phyloP scores from a whole-genome alignment of 2,113 vertebrate genomes.

The Hoplias malabaricus region DNA sequence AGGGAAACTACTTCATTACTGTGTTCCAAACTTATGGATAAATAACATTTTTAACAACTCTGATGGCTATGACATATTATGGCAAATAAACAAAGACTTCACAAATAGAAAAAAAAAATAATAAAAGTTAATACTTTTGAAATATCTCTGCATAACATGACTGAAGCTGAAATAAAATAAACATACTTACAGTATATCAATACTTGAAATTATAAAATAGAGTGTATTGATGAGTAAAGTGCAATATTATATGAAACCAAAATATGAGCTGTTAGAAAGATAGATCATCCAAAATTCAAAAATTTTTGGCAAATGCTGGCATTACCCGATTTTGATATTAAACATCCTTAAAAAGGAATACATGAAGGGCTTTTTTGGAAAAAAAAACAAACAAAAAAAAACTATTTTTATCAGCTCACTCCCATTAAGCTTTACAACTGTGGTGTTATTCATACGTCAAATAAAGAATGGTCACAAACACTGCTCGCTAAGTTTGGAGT shows the following conservation, averaged over 20 bases:
- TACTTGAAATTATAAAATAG: constrained; percentile 30
- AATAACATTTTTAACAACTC: background rate
- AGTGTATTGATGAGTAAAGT: constrained; percentile 44
- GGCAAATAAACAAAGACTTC: background rate
- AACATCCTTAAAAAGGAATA: background rate
- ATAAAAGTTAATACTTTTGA: constrained; percentile 21
- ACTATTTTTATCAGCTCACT: background rate
- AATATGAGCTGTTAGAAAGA: background rate
- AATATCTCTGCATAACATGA: background rate
- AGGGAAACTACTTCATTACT: background rate
- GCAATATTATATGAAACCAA: constrained; percentile 37
- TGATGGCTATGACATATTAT: background rate
- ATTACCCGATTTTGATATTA: constrained; percentile 20
- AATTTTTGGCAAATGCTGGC: constrained; percentile 19
- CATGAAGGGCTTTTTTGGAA: constrained; percentile 5
- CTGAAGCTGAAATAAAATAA: background rate
- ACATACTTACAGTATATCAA: constrained; percentile 3
- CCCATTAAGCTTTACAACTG: background rate
- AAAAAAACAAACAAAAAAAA: background rate
- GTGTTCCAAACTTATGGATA: background rate
- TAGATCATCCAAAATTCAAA: background rate
- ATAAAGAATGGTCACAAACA: background rate
- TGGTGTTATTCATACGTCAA: background rate
- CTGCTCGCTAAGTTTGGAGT: constrained; percentile 7
- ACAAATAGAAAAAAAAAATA: background rate